Conservation (phyloP, 2,888 invertebrate species). For the Pachydiplax longipennis region DNA sequence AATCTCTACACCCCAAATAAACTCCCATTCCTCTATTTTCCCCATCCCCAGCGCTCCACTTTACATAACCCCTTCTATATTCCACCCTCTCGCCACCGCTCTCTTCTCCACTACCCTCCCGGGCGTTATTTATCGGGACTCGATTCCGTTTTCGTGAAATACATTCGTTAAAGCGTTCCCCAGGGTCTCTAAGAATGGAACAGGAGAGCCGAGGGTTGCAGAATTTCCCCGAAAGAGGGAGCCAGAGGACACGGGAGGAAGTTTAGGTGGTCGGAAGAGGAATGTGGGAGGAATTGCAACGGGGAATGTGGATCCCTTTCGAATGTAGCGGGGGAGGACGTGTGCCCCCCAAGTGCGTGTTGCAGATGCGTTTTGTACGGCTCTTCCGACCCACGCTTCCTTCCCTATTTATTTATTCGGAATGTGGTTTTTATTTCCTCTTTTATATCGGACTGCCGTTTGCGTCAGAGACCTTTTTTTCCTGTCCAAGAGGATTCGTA, state of each 20-base stretch:
- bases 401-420: too few relatives aligned
- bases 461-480: too few relatives aligned
- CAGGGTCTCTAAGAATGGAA: neutral
- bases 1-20: neutral
- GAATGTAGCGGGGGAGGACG: neutral
- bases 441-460: too few relatives aligned
- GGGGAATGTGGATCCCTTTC: neutral
- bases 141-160: neutral
- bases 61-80: neutral
- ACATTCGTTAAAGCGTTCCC: neutral
- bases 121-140: neutral
- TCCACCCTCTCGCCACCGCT: neutral
- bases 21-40: neutral
- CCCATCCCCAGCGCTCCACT: neutral
- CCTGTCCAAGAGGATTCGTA: too few relatives aligned
- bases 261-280: neutral
- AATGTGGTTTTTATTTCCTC: too few relatives aligned
- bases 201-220: neutral
- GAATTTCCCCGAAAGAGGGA: neutral
- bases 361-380: too few relatives aligned
- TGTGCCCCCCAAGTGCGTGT: neutral
- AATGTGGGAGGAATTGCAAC: neutral
- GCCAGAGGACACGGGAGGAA: neutral
- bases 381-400: too few relatives aligned
- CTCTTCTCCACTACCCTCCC: neutral